These are phyloP conservation scores for Grammomys dolichurus DNA, from an alignment of 2,113 vertebrate species.

Conservation along the genomic window DNA sequence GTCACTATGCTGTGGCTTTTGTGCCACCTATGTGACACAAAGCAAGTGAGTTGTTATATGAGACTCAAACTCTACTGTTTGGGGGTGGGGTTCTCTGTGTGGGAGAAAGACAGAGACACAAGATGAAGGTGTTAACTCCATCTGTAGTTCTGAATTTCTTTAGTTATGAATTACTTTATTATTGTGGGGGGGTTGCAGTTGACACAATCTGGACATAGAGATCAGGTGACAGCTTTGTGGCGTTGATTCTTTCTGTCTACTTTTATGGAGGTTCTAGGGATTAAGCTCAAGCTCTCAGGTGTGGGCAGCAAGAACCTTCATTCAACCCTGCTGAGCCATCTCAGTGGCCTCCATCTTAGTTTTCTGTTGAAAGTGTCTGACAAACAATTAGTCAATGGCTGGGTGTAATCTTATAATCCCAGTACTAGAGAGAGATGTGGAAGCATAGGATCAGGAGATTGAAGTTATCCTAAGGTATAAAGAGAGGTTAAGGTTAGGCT, in stretches of 20 bases:
- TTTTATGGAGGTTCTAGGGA: not conserved
- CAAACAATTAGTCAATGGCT: not conserved
- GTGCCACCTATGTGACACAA: not conserved
- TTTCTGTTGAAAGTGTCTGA: not conserved
- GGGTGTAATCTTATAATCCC: too few species aligned
- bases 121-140: not conserved
- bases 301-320: not conserved
- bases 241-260: not conserved
- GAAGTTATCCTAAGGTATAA: not conserved
- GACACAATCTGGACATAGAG: too few species aligned
- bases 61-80: not conserved
- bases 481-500: not conserved
- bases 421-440: not conserved
- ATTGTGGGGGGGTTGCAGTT: not conserved
- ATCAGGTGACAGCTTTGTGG: not conserved
- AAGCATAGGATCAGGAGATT: not conserved
- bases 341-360: too few species aligned
- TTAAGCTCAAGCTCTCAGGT: not conserved
- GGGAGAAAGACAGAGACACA: not conserved
- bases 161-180: not conserved
- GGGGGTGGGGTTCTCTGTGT: not conserved
- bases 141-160: not conserved
- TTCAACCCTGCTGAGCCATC: not conserved
- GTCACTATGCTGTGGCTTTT: not conserved
- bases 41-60: not conserved